Base-by-base conservation (phyloP, 2,888 invertebrate genomes). In the Gastrophysa polygoni region DNA sequence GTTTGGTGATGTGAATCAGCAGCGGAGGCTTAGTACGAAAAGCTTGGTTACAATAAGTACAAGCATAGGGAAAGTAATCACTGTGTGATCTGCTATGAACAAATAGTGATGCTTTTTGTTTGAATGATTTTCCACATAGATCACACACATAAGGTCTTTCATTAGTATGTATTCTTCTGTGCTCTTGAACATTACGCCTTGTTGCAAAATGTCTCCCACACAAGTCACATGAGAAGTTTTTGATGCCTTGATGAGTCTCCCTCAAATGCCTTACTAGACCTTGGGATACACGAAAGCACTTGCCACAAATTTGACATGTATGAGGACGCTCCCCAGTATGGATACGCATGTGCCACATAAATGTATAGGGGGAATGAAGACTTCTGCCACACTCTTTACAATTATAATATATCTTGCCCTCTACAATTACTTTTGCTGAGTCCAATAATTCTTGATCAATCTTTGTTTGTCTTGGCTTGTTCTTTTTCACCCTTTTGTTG, bases 291-390 rank as follows among this genome's bases (percentile, higher is more conserved):
- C 89, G 82, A 78, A 89, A 89, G 73, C 86, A 86, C 70, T 87
- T 88, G 1, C 88, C 89, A 75, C 89, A 89, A 17, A 87, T 74
- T 76, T 89, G 88, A 73, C 89, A 89, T 1, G 87, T 86, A 77
- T 85, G 88, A 1, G 88, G 87, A 49, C 87, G 82, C 78, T 88
- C 89, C 1, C 88, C 88, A 6, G 88, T 86, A 75, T 89, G 89
- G 58, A 88, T 88, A 11, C 88, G 82, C 74, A 83, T 81, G 74
- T 89, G 89, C 82, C 85, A 86, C 46, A 85, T 78, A 73, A 85
- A 88, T 0, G 88, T 87, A 76, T 88, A 87, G 2, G 86, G 80
- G 0, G 88, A 87, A 70, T 86, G 85, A 20, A 89, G 78, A 64
- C 83, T 84, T 74, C 87, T 87, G 0, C 85, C 85, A 73, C 89